A percentile compares a stretch with the other conserved stretches of the same genome.
These are phyloP conservation scores for Diglossa cyanea DNA, from an alignment of 2,797 vertebrate species.

Conservation along the genomic window DNA sequence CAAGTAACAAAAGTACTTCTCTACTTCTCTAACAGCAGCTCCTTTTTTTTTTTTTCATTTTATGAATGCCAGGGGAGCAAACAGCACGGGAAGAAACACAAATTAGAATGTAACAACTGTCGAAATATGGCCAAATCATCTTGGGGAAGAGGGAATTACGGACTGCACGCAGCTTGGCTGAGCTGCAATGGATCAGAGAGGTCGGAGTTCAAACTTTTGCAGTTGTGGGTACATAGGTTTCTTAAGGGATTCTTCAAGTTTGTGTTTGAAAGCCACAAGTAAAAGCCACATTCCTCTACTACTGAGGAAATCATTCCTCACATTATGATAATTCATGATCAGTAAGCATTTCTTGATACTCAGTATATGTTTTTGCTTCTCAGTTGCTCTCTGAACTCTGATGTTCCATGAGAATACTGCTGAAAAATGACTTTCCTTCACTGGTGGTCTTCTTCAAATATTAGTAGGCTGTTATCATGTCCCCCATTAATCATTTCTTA, in stretches of 20 bases:
- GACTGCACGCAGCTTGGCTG: not conserved
- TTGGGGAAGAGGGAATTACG: not conserved
- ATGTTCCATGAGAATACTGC: not conserved
- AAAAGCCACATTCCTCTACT: not conserved
- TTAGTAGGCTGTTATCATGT: not conserved
- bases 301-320: not conserved
- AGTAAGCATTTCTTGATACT: not conserved
- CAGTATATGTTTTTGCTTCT: not conserved
- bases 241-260: not conserved
- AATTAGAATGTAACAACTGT: not conserved
- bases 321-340: not conserved
- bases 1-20: not conserved
- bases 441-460: conserved; percentile 18
- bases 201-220: not conserved
- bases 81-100: not conserved
- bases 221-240: not conserved
- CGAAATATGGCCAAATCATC: not conserved
- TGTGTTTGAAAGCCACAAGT: not conserved
- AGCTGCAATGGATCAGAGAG: not conserved
- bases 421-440: conserved; percentile 26
- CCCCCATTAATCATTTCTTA: conserved; percentile 30
- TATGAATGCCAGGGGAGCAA: not conserved
- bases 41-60: not conserved
- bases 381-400: not conserved
- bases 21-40: not conserved